Conservation (phyloP, 1,140 invertebrate genomes). For the Teleogryllus occipitalis region DNA sequence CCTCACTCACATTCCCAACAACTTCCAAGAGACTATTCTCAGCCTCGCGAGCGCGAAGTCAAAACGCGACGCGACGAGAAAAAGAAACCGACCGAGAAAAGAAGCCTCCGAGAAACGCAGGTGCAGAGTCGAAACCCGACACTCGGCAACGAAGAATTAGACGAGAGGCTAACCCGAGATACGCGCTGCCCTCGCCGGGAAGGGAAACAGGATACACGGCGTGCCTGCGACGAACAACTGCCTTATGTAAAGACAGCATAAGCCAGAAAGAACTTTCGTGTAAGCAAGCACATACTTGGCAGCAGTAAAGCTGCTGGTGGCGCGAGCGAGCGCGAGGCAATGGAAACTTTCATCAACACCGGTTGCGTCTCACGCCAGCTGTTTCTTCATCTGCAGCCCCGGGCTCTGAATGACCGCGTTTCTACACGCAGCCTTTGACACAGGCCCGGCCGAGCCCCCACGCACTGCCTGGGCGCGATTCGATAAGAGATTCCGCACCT, state of each 20-base stretch:
- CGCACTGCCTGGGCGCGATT: no score
- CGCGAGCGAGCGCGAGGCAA: neutral
- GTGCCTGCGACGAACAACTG: neutral
- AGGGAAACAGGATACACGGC: neutral
- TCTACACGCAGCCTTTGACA: neutral
- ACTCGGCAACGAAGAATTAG: no score
- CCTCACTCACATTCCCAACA: no score
- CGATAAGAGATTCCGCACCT: no score
- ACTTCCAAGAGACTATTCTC: no score
- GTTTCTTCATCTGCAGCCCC: neutral
- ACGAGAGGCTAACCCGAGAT: no score
- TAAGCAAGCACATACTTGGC: neutral
- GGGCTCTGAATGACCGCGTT: neutral
- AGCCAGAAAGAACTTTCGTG: neutral
- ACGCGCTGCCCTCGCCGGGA: neutral
- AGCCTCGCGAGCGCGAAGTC: no score
- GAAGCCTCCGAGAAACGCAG: no score
- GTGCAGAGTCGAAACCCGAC: no score
- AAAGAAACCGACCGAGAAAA: no score
- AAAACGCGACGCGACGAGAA: no score
- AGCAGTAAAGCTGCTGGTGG: neutral
- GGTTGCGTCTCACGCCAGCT: neutral
- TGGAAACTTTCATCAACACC: neutral
- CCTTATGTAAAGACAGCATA: neutral
- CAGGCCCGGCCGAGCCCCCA: no score